Percentiles rank a stretch among this genome's conserved stretches.
Evolutionary conservation across 2,888 invertebrate genomes (phyloP).

Genomic region (Zaprionus bogoriensis): DNA sequence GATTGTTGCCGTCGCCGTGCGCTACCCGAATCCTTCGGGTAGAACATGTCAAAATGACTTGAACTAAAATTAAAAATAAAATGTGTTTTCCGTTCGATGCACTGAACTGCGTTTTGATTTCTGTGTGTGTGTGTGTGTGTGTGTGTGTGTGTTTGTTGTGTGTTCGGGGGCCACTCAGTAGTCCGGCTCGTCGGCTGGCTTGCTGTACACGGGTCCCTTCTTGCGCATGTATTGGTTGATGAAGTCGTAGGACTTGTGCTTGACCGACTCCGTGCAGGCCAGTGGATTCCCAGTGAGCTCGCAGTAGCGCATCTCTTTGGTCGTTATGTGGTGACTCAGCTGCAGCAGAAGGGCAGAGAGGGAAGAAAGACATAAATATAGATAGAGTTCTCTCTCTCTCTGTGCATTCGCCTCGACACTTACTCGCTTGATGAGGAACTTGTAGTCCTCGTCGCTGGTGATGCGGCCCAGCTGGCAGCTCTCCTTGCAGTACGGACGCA

Average conservation of each 20-base stretch:
- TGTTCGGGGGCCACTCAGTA: not conserved
- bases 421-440: slow-evolving; percentile 62
- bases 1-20: no score
- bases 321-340: slow-evolving; percentile 65
- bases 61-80: no score
- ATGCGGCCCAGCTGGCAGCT: slow-evolving; percentile 94
- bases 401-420: no score
- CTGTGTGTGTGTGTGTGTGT: not conserved
- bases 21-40: no score
- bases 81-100: no score
- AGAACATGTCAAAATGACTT: no score
- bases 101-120: not conserved
- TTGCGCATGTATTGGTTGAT: slow-evolving; percentile 98
- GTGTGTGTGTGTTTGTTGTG: not conserved
- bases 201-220: slow-evolving; percentile 88
- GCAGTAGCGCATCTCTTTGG: slow-evolving; percentile 65
- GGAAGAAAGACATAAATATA: not conserved
- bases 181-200: slow-evolving; percentile 41
- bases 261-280: slow-evolving; percentile 85
- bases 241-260: slow-evolving; percentile 96
- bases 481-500: slow-evolving; percentile 89
- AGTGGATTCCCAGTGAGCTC: slow-evolving; percentile 51
- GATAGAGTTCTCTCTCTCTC: no score
- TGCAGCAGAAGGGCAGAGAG: slow-evolving; percentile 5
- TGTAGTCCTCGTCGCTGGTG: slow-evolving; percentile 91